Base-by-base conservation (phyloP, 1,140 invertebrate species). In the Mylabris phalerata region DNA sequence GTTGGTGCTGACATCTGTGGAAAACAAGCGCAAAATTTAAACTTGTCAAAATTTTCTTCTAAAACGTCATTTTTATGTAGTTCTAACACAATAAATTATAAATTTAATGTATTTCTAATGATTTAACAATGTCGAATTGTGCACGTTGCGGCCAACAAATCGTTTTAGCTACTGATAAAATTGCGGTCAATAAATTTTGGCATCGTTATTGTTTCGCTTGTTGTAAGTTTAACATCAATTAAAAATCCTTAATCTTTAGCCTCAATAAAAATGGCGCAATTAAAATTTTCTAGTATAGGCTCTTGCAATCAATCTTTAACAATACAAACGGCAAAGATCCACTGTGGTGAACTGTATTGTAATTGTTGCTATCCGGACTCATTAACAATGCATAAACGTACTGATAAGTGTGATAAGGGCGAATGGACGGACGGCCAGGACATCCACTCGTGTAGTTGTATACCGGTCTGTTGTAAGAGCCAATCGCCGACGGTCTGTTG, bases 201-300 rank as follows among this genome's bases (percentile, higher is more conserved):
- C 76, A 76, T 47, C 72, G 67, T 9, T 72, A 73, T 49, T 78
- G 75, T 52, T 77, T 78, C 50, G 71, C 70, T 45, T 77, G 75
- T 61, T 64, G 76, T 77, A 64, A 74, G 74, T 68, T 26, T 6
- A 38, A 5, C 45, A 9, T 46, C 32, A 50, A 42, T 40, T n/a
- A 41, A 57, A n/a, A 49, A 6, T 43, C 38, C 25, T 25, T 40
- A 19, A 19, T 19, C 19, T 19, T 19, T 19, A 19, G 19, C 19
- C 19, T 19, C 54, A 56, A 26, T 11, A 32, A 25, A 32, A 32
- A 32, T 32, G 32, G 7, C 32, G 7, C 4, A 7, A 32, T 32
- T 32, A 4, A 4, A 4, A 5, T 32, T 32, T 45, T 48, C 44
- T 50, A 45, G 32, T 60, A 50, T 40, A 65, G 75, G 67, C 60